These are phyloP conservation scores for Clamator glandarius DNA, from an alignment of 2,797 vertebrate species.

Conservation along the genomic window DNA sequence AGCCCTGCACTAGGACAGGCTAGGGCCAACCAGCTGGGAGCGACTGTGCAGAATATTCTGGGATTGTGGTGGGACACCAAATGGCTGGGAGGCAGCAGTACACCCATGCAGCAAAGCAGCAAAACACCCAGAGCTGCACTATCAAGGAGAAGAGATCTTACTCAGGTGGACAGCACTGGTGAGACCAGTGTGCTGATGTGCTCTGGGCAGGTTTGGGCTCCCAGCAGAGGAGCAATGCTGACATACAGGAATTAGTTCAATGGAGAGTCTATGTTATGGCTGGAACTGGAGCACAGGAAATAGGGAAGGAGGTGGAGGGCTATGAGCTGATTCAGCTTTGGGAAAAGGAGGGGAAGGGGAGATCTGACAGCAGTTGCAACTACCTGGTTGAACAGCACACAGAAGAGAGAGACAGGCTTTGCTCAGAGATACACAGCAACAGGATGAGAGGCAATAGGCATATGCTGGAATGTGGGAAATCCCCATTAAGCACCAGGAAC, in stretches of 20 bases:
- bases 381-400: neutral
- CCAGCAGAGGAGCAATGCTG: neutral
- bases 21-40: neutral
- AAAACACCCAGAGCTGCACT: neutral
- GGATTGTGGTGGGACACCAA: neutral
- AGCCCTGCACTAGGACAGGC: neutral
- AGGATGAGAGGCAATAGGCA: neutral
- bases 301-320: fast-evolving
- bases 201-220: neutral
- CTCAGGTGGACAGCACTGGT: neutral
- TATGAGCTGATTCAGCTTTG: neutral
- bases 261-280: neutral
- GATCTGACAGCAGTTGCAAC: neutral
- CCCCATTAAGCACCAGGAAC: neutral
- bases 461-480: neutral
- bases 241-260: neutral
- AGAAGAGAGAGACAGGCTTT: neutral
- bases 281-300: fast-evolving
- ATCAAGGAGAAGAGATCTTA: neutral
- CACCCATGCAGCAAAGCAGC: neutral
- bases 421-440: neutral
- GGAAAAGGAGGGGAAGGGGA: neutral
- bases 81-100: neutral
- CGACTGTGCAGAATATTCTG: neutral
- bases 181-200: neutral